A percentile compares a stretch with the other conserved stretches of the same genome.
Conservation (phyloP, 2,113 vertebrate genomes). For the Picathartes gymnocephalus region DNA sequence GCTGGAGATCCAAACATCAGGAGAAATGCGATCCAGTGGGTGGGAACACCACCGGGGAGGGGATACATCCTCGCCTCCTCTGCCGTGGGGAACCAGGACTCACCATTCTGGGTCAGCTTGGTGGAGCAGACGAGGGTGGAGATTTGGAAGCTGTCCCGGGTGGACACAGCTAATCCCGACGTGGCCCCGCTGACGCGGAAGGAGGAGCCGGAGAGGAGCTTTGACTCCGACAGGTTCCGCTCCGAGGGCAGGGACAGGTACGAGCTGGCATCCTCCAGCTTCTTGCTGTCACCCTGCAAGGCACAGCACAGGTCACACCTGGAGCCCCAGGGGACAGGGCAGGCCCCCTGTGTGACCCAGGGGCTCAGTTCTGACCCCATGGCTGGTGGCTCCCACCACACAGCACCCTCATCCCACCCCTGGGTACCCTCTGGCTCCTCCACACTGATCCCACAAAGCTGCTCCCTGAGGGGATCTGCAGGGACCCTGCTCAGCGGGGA, state of each 20-base stretch:
- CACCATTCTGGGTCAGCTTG: conserved; percentile 65
- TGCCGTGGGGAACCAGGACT: fast-evolving
- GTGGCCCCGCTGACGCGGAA: not conserved
- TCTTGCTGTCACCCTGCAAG: conserved; percentile 58
- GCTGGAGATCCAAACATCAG: not conserved
- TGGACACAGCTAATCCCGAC: fast-evolving
- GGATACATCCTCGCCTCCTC: not conserved
- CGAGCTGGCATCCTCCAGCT: not conserved
- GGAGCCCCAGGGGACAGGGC: not conserved
- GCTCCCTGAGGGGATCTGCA: fast-evolving
- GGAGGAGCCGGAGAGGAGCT: conserved; percentile 7
- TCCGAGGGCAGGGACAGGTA: conserved; percentile 37
- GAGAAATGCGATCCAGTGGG: fast-evolving
- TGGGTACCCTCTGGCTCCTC: too few relatives aligned
- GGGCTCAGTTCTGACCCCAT: not conserved
- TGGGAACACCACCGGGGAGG: not conserved
- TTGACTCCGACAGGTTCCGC: not conserved
- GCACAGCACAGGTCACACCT: not conserved
- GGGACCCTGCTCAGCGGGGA: not conserved
- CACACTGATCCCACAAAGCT: not conserved
- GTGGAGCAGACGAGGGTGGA: conserved; percentile 58
- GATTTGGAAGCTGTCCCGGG: conserved; percentile 62
- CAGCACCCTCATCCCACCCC: not conserved
- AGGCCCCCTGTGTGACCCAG: not conserved
- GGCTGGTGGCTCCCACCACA: fast-evolving